Evolutionary conservation across 2,888 invertebrate species (phyloP), one percentile per base, ranked within the genome.

Genomic region (Neoascia interrupta): DNA sequence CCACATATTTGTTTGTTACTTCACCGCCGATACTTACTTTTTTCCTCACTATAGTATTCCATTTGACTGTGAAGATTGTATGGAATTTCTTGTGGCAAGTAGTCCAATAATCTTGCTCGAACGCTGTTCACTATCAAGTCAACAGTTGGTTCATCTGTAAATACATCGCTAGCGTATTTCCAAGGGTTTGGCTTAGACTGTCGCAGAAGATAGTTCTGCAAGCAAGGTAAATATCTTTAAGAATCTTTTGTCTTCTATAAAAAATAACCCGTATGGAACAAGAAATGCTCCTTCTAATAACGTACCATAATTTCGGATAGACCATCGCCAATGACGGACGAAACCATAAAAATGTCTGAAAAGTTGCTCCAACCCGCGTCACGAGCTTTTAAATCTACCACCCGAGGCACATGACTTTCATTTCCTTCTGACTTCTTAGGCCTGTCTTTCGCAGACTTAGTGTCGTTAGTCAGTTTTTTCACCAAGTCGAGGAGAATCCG

Each of bases 291-390:
- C n/a, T n/a, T n/a, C n/a, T n/a, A 8, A 11, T 1, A 15, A 0
- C 75, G 84, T 86, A 94, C 94, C 89, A 92, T 92, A 21, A 97
- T 89, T 83, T 93, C 93, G 23, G 91, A 89, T 1, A 96, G 88
- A 1, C 96, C 96, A 88, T 92, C 92, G 16, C 94, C 94, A 63
- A 92, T 92, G 19, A 96, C 86, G 0, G 97, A 95, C 5, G 98
- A 98, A n/a, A 97, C 92, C 91, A 98, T 93, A 86, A 99, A 99
- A 6, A 98, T 93, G 85, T 95, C 93, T 19, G 92, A 91, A 88
- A 99, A 99, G 82, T 94, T 87, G n/a, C 92, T 91, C 94, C 95
- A 95, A 5, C 92, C 92, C 0, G 81, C 74, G 60, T 82, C 64
- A 0, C 85, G 84, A 4, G 83, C 63, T 23, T 74, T 45, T 2